Percentiles rank a stretch among this genome's conserved stretches.
Conservation (phyloP, 2,888 invertebrate species). For the Megastigmus dorsalis region DNA sequence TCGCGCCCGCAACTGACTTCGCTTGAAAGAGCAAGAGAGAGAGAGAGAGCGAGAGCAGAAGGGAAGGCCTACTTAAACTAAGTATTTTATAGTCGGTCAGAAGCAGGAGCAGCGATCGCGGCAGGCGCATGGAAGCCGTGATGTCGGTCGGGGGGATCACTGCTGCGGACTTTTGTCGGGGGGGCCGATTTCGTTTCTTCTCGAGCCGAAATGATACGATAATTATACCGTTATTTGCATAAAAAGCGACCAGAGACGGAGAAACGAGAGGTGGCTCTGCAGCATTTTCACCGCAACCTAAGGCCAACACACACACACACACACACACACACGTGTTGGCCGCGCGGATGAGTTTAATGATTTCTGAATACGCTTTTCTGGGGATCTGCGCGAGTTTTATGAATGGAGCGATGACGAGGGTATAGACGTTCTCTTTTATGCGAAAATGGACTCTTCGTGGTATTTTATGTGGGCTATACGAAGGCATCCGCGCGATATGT, state of each 20-base stretch:
- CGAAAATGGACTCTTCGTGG: slow-evolving; percentile 14
- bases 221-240: slow-evolving; percentile 55
- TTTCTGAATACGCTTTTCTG: slow-evolving; percentile 32
- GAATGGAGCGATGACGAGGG: slow-evolving; percentile 41
- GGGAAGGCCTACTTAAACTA: slow-evolving; percentile 47
- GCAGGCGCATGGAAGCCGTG: background rate
- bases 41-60: background rate
- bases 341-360: slow-evolving; percentile 34
- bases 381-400: slow-evolving; percentile 37
- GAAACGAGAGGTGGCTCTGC: background rate
- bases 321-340: background rate
- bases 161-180: slow-evolving; percentile 48
- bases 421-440: slow-evolving; percentile 13
- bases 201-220: slow-evolving; percentile 46
- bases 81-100: slow-evolving; percentile 44
- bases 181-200: slow-evolving; percentile 39
- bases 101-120: background rate
- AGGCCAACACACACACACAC: background rate
- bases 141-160: slow-evolving; percentile 28
- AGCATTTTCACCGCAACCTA: background rate
- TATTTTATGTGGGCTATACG: slow-evolving; percentile 13
- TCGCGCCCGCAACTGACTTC: too few relatives aligned
- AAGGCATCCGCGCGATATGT: too few relatives aligned
- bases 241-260: slow-evolving; percentile 27
- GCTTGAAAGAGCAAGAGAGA: too few relatives aligned